phyloP scores from a whole-genome alignment of 2,797 vertebrate genomes.

The Philypnodon macrostomus region DNA sequence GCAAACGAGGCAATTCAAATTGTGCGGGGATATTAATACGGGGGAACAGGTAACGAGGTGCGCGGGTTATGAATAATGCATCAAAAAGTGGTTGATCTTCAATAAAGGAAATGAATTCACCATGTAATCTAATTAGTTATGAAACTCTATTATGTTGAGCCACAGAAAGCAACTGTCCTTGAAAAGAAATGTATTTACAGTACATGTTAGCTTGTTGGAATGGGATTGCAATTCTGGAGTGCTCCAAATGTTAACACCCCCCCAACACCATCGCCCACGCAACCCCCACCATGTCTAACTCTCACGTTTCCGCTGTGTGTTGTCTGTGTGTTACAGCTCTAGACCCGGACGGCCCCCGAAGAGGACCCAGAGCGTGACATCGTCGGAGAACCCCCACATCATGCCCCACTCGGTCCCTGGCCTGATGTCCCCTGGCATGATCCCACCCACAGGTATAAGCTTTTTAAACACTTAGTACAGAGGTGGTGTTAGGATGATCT shows the following conservation, averaged over 20 bases:
- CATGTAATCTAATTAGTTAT: conserved; percentile 99
- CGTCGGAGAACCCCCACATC: conserved; percentile 97
- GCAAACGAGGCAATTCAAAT: conserved; percentile 99
- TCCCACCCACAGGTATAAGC: conserved; percentile 93
- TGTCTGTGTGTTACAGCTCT: conserved; percentile 79
- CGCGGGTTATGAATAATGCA: conserved; percentile 99
- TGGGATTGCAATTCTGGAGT: conserved; percentile 90
- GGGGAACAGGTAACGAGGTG: conserved; percentile 99
- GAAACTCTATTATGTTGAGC: conserved; percentile 99
- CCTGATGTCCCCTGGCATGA: conserved; percentile 99
- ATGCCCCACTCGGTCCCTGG: conserved; percentile 99
- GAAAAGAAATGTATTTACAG: conserved; percentile 99
- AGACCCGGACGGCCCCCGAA: conserved; percentile 98
- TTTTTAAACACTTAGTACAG: conserved; percentile 6
- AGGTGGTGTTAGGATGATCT: too few species aligned
- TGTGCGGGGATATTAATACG: conserved; percentile 99
- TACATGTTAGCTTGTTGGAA: conserved; percentile 94
- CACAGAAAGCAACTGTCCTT: conserved; percentile 99
- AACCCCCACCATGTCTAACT: conserved; percentile 22
- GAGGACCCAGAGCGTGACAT: conserved; percentile 97
- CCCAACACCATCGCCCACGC: conserved; percentile 15
- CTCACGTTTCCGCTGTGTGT: conserved; percentile 14
- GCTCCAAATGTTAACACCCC: conserved; percentile 85
- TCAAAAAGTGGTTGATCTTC: conserved; percentile 99
- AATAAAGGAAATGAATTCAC: conserved; percentile 99